Evolutionary conservation across 2,888 invertebrate species (phyloP).

Genomic region (Spilosoma lubricipeda): DNA sequence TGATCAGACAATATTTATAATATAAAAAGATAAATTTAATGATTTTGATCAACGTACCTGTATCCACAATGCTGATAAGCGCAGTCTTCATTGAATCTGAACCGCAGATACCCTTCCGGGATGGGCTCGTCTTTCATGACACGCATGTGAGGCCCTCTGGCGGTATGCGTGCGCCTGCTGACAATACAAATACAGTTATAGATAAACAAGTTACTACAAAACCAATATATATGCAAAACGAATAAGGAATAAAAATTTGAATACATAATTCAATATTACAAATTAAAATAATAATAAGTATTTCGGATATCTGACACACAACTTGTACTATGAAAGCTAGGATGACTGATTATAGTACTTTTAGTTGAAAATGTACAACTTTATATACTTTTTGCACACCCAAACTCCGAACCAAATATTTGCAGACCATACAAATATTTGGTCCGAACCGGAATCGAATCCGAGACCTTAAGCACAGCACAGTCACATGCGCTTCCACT

Average conservation of each 20-base stretch:
- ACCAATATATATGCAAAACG: neutral
- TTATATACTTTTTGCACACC: too few species aligned
- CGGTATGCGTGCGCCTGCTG: slow-evolving; percentile 74
- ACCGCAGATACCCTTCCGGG: slow-evolving; percentile 95
- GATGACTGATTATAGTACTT: too few species aligned
- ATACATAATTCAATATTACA: neutral
- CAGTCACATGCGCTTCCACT: too few species aligned
- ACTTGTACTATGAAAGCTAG: too few species aligned
- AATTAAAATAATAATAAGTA: neutral
- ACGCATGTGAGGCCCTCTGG: slow-evolving; percentile 87
- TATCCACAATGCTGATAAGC: slow-evolving; percentile 96
- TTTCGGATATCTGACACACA: too few species aligned
- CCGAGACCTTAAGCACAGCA: too few species aligned
- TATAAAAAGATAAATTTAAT: neutral
- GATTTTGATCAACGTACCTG: slow-evolving; percentile 61
- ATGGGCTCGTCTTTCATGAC: slow-evolving; percentile 96
- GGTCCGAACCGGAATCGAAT: too few species aligned
- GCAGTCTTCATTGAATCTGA: slow-evolving; percentile 96
- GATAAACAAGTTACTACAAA: neutral
- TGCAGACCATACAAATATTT: too few species aligned
- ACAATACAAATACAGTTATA: slow-evolving; percentile 32
- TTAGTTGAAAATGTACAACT: too few species aligned
- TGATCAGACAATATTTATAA: too few species aligned
- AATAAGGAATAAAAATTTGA: neutral
- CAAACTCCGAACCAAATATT: too few species aligned